Base-by-base conservation (phyloP, 2,113 vertebrate genomes). In the Crotophaga sulcirostris region DNA sequence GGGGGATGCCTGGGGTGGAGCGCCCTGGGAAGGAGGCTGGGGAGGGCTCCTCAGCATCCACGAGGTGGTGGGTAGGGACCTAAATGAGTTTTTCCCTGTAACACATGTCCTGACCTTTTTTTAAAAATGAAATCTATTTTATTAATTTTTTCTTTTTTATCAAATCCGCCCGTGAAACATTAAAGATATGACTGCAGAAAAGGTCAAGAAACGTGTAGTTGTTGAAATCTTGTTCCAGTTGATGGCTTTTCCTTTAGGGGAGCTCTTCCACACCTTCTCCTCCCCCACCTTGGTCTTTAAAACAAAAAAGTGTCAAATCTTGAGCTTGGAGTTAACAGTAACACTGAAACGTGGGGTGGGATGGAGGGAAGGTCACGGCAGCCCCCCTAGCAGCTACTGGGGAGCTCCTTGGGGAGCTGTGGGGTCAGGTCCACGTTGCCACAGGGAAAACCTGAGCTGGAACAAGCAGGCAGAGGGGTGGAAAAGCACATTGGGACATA, bases 51-150 rank as follows among this genome's bases (percentile, higher is more conserved):
- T 72, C 3, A 0, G 45, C 92, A 82, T 75, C 75, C 17, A 26
- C 7, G 49, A 90, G 49, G 75, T 36, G 6, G 77, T 77, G 56
- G 47, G 47, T 24, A 24, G 47, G 47, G 47, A 49, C 47, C 51
- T 77, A 68, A 97, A 97, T 98, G 97, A 98, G 94, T 96, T 98
- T 98, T 97, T 96, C 80, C 42, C 87, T 88, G 70, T 94, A 97
- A 98, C 97, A 97, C 92, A 40, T 96, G 97, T 97, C 92, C 95
- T 98, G 98, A 98, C 98, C 98, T 98, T 98, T 96, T 98, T 97
- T 94, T 23, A 91, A 92, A 91, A 97, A 96, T 97, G 97, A 97
- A 98, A 97, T 97, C 97, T 90, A 89, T 98, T 98, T 97, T 97
- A 97, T 97, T 98, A 97, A 97, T 97, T 97, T 97, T 97, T 97